Percentiles rank a stretch among this genome's conserved stretches.
Evolutionary conservation across 2,888 invertebrate genomes (phyloP).

Genomic region (Apamea crenata): DNA sequence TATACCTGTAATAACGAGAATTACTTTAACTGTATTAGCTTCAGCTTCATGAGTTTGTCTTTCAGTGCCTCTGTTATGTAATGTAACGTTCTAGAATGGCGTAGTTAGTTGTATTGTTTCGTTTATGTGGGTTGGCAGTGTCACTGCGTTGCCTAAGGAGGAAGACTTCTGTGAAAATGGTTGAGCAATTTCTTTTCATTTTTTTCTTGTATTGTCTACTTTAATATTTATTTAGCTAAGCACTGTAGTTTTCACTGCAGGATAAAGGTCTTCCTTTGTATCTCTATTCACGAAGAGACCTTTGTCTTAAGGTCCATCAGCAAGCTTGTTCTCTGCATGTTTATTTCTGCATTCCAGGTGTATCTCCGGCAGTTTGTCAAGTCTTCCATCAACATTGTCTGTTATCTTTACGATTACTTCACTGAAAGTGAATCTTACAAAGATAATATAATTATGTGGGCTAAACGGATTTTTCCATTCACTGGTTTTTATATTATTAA

Average conservation of each 20-base stretch:
- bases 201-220: background rate
- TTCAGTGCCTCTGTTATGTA: conserved; percentile 52
- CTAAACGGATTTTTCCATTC: conserved; percentile 41
- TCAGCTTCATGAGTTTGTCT: conserved; percentile 48
- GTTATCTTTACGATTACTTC: conserved; percentile 58
- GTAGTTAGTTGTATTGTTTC: conserved; percentile 20
- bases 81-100: conserved; percentile 44
- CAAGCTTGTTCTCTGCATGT: background rate
- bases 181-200: background rate
- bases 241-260: background rate
- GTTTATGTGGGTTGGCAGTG: conserved; percentile 2
- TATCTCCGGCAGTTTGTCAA: conserved; percentile 34
- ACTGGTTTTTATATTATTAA: conserved; percentile 8
- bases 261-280: background rate
- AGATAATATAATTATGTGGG: conserved; percentile 58
- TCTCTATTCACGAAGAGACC: background rate
- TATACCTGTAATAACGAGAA: conserved; percentile 44
- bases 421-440: conserved; percentile 57
- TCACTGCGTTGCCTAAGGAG: background rate
- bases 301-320: background rate
- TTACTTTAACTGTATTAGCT: conserved; percentile 57
- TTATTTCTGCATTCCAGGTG: conserved; percentile 36
- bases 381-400: conserved; percentile 49
- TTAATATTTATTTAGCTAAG: no score
- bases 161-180: background rate